Evolutionary conservation across 1,140 invertebrate species (phyloP).

Genomic region (Drosophila guanche): DNA sequence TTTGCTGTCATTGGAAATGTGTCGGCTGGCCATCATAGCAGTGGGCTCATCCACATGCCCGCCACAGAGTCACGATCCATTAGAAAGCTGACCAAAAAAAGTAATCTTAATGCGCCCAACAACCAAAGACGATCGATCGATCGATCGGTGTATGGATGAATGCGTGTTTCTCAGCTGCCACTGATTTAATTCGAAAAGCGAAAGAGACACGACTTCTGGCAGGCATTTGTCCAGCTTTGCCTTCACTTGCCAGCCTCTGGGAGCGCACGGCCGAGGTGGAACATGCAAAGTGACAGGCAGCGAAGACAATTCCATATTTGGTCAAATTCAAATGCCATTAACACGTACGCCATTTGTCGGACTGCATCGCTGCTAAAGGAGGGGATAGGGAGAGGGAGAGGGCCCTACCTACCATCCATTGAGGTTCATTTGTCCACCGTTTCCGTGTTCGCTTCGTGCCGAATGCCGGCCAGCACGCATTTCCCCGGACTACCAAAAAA

Average conservation of each 20-base stretch:
- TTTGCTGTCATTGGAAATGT: conserved; percentile 48
- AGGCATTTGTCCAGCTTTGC: conserved; percentile 57
- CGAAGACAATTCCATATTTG: conserved; percentile 76
- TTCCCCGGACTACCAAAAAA: conserved; percentile 58
- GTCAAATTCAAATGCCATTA: conserved; percentile 83
- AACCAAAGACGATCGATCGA: conserved; percentile 31
- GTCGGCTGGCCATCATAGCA: conserved; percentile 47
- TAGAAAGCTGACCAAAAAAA: conserved; percentile 63
- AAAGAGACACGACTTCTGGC: conserved; percentile 61
- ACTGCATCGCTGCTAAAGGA: conserved; percentile 13
- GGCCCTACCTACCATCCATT: not conserved
- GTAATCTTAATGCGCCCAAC: conserved; percentile 40
- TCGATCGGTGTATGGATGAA: conserved; percentile 46
- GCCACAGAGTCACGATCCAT: conserved; percentile 64
- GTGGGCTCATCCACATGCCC: conserved; percentile 55
- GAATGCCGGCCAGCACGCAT: conserved; percentile 69
- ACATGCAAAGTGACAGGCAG: conserved; percentile 74
- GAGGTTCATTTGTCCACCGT: conserved; percentile 72
- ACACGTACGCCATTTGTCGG: conserved; percentile 81
- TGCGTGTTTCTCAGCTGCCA: conserved; percentile 62
- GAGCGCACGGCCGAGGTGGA: conserved; percentile 35
- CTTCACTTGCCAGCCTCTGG: conserved; percentile 51
- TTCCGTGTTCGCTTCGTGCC: conserved; percentile 73
- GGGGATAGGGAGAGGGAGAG: not conserved
- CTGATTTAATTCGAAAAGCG: conserved; percentile 60